These are phyloP conservation scores for Diorhabda elongata DNA, from an alignment of 1,140 invertebrate genomes.

Conservation along the genomic window DNA sequence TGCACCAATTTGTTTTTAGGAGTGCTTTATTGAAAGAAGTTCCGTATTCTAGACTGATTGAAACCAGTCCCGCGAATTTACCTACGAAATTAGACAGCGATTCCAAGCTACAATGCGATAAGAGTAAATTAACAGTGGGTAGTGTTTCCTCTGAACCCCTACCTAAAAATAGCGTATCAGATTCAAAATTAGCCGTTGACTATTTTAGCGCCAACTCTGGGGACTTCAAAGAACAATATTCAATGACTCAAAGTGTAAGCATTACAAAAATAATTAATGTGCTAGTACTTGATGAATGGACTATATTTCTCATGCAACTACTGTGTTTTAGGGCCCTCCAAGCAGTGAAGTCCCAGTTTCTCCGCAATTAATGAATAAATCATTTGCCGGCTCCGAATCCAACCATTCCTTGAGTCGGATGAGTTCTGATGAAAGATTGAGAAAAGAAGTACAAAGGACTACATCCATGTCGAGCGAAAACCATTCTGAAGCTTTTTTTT, in stretches of 20 bases:
- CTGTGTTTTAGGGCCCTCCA: conserved; percentile 20
- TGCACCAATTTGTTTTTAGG: conserved; percentile 31
- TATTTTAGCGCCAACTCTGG: conserved; percentile 41
- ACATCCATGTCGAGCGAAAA: conserved; percentile 84
- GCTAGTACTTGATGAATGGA: neutral
- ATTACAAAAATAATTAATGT: neutral
- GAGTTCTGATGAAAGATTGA: conserved; percentile 49
- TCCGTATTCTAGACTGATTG: conserved; percentile 72
- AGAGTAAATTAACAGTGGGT: conserved; percentile 58
- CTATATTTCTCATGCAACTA: too few relatives aligned
- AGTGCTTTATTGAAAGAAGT: conserved; percentile 59
- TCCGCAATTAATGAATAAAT: conserved; percentile 21
- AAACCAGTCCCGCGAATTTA: conserved; percentile 55
- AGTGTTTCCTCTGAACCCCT: conserved; percentile 52
- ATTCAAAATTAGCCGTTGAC: conserved; percentile 75
- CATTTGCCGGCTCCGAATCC: conserved; percentile 50
- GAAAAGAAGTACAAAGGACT: conserved; percentile 66
- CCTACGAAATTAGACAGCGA: conserved; percentile 72
- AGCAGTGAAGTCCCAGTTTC: conserved; percentile 24
- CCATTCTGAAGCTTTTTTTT: conserved; percentile 86
- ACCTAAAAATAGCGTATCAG: conserved; percentile 68
- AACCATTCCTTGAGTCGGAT: conserved; percentile 51
- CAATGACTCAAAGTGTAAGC: conserved; percentile 14
- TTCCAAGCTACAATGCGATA: conserved; percentile 65
- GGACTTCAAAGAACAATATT: conserved; percentile 25